Percentiles rank a stretch among this genome's conserved stretches.
phyloP scores from a whole-genome alignment of 2,113 vertebrate genomes.

The Ceyx cyanopectus region DNA sequence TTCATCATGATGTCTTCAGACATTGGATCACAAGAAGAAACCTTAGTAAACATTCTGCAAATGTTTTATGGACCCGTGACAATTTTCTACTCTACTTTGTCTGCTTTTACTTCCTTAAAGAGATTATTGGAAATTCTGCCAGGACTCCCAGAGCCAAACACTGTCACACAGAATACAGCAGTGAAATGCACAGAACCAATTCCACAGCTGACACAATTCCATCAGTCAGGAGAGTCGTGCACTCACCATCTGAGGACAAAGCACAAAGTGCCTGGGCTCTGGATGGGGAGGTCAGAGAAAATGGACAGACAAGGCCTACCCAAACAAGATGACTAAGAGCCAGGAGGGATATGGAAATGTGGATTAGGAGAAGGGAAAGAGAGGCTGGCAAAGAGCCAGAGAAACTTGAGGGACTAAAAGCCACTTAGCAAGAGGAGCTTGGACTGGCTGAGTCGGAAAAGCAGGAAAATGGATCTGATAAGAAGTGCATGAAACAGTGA shows the following conservation, averaged over 20 bases:
- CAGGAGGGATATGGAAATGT: not conserved
- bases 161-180: not conserved
- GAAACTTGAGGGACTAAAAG: not conserved
- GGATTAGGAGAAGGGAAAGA: not conserved
- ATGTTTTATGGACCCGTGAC: slow-evolving; percentile 13
- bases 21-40: not conserved
- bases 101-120: slow-evolving; percentile 5
- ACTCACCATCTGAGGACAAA: slow-evolving; percentile 10
- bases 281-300: not conserved
- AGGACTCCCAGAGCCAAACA: slow-evolving; percentile 15
- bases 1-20: not conserved
- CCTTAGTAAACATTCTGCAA: not conserved
- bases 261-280: not conserved
- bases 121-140: slow-evolving; percentile 16
- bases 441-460: slow-evolving; percentile 15
- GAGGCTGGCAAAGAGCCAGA: slow-evolving; percentile 18
- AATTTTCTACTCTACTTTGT: slow-evolving; percentile 10
- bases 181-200: slow-evolving; percentile 18
- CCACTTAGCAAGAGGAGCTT: slow-evolving; percentile 14
- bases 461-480: slow-evolving; percentile 55
- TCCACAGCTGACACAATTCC: slow-evolving; percentile 14
- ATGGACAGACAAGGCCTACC: not conserved
- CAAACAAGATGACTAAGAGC: not conserved
- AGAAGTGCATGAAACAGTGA: not conserved
- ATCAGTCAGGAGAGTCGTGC: not conserved